Conservation (phyloP, 2,888 invertebrate genomes). For the Dorcus parallelipipedus region DNA sequence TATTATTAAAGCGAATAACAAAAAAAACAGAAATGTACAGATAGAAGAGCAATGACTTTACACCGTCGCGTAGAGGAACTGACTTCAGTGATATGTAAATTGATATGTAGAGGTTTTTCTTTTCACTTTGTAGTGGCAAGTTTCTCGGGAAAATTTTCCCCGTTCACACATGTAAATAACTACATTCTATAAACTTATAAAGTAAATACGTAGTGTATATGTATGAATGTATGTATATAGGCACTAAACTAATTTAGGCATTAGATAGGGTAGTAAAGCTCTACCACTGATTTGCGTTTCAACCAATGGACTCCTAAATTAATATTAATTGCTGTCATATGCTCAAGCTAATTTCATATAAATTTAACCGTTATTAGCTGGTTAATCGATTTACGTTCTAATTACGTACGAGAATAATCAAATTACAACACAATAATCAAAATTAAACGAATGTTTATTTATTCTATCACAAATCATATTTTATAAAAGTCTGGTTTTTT, state of each 20-base stretch:
- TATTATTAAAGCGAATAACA: too few relatives aligned
- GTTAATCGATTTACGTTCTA: too few relatives aligned
- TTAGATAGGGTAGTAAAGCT: constrained; percentile 39
- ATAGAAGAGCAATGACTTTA: not conserved
- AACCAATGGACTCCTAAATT: constrained; percentile 20
- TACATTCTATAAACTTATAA: constrained; percentile 30
- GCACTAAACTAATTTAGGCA: constrained; percentile 46
- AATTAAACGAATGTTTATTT: too few relatives aligned
- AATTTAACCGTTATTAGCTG: too few relatives aligned
- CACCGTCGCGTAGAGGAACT: constrained; percentile 5
- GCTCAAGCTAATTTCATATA: not conserved
- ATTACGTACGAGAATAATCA: too few relatives aligned
- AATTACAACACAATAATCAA: too few relatives aligned
- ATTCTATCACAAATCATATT: too few relatives aligned
- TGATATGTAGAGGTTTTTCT: constrained; percentile 20
- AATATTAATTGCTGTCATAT: constrained; percentile 17
- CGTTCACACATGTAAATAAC: constrained; percentile 27
- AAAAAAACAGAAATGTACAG: too few relatives aligned
- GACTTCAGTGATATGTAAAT: constrained; percentile 23
- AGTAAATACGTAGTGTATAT: constrained; percentile 7
- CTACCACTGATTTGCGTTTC: constrained; percentile 35
- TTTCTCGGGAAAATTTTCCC: not conserved
- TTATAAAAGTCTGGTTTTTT: too few relatives aligned
- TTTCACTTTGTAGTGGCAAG: not conserved
- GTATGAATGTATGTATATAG: constrained; percentile 39